Evolutionary conservation across 2,888 invertebrate species (phyloP).

Genomic region (Acrobasis suavella): DNA sequence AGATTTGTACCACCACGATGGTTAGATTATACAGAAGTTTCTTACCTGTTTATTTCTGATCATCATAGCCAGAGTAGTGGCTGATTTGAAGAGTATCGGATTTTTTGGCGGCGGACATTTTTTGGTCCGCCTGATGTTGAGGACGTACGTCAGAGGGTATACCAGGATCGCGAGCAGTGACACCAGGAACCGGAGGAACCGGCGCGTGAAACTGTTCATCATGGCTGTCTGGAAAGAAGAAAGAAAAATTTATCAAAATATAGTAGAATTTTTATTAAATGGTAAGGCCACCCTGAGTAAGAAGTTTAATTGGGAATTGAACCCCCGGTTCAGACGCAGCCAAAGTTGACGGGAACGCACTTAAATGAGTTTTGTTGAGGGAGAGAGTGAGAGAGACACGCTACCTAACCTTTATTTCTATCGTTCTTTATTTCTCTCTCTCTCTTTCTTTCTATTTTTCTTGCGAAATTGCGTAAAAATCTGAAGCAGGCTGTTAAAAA

Average conservation of each 20-base stretch:
- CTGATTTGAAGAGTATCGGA: constrained; percentile 86
- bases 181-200: constrained; percentile 82
- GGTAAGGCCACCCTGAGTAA: no score
- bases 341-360: no score
- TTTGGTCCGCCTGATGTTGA: constrained; percentile 79
- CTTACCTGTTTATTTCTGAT: constrained; percentile 87
- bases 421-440: no score
- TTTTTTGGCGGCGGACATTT: constrained; percentile 86
- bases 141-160: constrained; percentile 70
- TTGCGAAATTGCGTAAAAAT: no score
- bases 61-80: constrained; percentile 85
- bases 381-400: no score
- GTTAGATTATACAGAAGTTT: not conserved
- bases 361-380: no score
- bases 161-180: constrained; percentile 82
- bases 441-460: no score
- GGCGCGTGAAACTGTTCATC: constrained; percentile 80
- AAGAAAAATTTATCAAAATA: constrained; percentile 26
- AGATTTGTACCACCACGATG: no score
- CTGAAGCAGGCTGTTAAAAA: no score
- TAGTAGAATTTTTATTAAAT: not conserved
- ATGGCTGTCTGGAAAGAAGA: constrained; percentile 81
- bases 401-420: no score
- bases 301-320: no score
- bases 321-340: no score